Conservation (phyloP, 2,797 vertebrate genomes). For the Aselliscus stoliczkanus region DNA sequence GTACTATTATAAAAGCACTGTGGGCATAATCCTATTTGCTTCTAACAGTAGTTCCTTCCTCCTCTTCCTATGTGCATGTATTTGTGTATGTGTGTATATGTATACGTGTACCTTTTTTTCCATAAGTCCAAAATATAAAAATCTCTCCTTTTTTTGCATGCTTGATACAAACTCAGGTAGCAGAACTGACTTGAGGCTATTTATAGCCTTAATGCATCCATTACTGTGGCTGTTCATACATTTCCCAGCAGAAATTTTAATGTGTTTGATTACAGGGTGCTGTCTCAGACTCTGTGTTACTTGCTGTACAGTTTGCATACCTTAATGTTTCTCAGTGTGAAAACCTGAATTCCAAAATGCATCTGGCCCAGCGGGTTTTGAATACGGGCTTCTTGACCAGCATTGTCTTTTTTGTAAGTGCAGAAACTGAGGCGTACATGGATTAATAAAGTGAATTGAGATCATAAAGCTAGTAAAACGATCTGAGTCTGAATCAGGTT, state of each 20-base stretch:
- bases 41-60: background rate
- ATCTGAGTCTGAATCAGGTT: background rate
- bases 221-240: background rate
- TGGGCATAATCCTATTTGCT: background rate
- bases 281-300: constrained; percentile 5
- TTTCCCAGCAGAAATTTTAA: constrained; percentile 46
- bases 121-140: background rate
- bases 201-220: constrained; percentile 4
- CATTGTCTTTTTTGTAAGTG: background rate
- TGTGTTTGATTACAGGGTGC: constrained; percentile 35
- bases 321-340: constrained; percentile 27
- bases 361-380: background rate
- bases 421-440: background rate
- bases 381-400: background rate
- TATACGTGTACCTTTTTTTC: background rate
- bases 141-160: background rate
- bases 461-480: background rate
- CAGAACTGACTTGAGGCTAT: constrained; percentile 22
- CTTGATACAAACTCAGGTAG: background rate
- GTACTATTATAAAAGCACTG: background rate
- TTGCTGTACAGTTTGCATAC: background rate
- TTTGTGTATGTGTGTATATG: background rate
- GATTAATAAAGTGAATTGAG: background rate
- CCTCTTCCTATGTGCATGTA: too few species aligned
- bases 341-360: background rate